Percentiles rank a stretch among this genome's conserved stretches.
Evolutionary conservation across 2,888 invertebrate genomes (phyloP).

Genomic region (Agrochola litura): DNA sequence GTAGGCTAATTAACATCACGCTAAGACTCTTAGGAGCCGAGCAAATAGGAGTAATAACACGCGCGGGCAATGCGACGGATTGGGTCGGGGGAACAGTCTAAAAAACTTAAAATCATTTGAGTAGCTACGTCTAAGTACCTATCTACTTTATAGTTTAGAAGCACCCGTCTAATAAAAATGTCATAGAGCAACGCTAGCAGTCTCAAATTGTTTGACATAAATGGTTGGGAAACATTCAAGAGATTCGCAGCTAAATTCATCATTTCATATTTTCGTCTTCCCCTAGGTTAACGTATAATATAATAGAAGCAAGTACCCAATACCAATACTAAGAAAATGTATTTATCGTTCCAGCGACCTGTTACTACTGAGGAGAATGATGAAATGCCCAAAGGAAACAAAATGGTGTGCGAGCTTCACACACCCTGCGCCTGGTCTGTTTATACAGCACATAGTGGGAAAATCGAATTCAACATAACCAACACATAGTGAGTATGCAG

Average conservation of each 20-base stretch:
- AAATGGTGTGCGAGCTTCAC: slow-evolving; percentile 65
- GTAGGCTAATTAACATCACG: too few species aligned
- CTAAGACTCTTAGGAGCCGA: too few species aligned
- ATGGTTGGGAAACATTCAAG: background rate
- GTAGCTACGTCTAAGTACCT: background rate
- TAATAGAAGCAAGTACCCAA: background rate
- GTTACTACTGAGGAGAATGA: slow-evolving; percentile 58
- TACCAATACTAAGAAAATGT: background rate
- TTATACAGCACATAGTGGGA: slow-evolving; percentile 59
- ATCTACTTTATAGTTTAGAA: background rate
- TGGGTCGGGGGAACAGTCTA: too few species aligned
- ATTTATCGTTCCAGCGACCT: slow-evolving; percentile 70
- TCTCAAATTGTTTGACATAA: background rate
- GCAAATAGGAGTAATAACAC: too few species aligned
- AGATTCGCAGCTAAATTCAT: background rate
- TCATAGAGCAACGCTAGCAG: background rate
- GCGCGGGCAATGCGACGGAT: too few species aligned
- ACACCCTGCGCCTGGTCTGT: slow-evolving; percentile 81
- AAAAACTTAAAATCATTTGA: background rate
- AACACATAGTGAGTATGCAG: slow-evolving; percentile 79
- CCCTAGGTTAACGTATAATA: background rate
- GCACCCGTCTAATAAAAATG: background rate
- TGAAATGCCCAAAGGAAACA: background rate
- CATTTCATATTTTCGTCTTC: background rate
- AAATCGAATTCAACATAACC: slow-evolving; percentile 59